A percentile compares a stretch with the other conserved stretches of the same genome.
Conservation (phyloP, 2,888 invertebrate species). For the Sympetrum striolatum region DNA sequence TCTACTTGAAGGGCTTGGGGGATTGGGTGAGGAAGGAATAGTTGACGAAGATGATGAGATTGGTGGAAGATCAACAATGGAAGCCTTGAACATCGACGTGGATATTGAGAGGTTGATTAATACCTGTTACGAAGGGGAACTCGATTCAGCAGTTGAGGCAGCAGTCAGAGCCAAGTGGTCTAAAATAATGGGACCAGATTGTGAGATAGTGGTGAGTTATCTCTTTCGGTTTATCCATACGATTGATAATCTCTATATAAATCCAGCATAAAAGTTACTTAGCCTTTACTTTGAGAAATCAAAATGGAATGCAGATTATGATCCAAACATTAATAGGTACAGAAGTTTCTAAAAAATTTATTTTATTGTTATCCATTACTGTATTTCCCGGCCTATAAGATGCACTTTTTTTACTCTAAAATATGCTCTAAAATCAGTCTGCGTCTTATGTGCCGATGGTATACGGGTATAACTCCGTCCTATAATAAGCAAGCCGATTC, state of each 20-base stretch:
- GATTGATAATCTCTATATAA: background rate
- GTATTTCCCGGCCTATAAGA: too few species aligned
- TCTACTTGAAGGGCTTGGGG: slow-evolving; percentile 60
- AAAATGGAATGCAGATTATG: too few species aligned
- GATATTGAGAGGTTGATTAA: slow-evolving; percentile 66
- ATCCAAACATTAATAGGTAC: too few species aligned
- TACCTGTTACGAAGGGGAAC: slow-evolving; percentile 61
- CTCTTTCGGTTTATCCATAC: background rate
- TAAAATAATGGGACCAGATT: slow-evolving; percentile 77
- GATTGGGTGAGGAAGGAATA: slow-evolving; percentile 41
- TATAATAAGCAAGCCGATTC: too few species aligned
- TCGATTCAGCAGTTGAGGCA: slow-evolving; percentile 75
- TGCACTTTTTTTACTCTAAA: too few species aligned
- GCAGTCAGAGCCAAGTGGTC: slow-evolving; percentile 72
- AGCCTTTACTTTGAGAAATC: too few species aligned
- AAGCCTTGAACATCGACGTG: slow-evolving; percentile 68
- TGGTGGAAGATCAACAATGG: slow-evolving; percentile 53
- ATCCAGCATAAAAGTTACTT: too few species aligned
- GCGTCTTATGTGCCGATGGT: too few species aligned
- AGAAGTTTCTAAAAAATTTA: too few species aligned
- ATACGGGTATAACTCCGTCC: too few species aligned
- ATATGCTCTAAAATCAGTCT: too few species aligned
- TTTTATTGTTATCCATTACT: too few species aligned
- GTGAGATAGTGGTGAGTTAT: slow-evolving; percentile 79
- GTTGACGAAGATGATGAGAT: background rate